Conservation (phyloP, 2,797 vertebrate genomes). For the Trachops cirrhosus region DNA sequence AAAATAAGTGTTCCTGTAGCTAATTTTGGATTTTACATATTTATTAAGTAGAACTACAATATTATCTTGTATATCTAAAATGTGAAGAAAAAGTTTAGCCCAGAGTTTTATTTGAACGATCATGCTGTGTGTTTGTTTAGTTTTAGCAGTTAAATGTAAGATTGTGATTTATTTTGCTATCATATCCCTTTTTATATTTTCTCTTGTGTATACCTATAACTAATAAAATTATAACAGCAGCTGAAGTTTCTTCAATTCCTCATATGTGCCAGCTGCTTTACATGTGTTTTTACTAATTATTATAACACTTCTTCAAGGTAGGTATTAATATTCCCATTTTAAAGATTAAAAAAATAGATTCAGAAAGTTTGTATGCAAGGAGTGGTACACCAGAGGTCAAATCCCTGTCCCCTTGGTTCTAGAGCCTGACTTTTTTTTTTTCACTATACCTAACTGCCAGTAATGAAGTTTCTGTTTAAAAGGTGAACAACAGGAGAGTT, state of each 20-base stretch:
- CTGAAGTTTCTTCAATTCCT: background rate
- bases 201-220: conserved; percentile 37
- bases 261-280: background rate
- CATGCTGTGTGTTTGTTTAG: background rate
- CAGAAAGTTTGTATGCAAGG: conserved; percentile 16
- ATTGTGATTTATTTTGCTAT: conserved; percentile 25
- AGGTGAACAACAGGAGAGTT: conserved; percentile 12
- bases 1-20: conserved; percentile 20
- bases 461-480: conserved; percentile 26
- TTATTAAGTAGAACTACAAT: background rate
- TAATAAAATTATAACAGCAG: conserved; percentile 16
- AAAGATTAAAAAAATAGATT: conserved; percentile 45
- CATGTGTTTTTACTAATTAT: conserved; percentile 6
- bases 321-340: conserved; percentile 34
- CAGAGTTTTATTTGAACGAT: conserved; percentile 8
- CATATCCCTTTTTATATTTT: conserved; percentile 10
- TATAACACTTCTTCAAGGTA: conserved; percentile 26
- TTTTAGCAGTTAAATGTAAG: conserved; percentile 36
- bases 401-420: background rate
- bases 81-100: background rate
- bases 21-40: conserved; percentile 52
- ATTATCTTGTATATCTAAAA: conserved; percentile 12
- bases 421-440: background rate
- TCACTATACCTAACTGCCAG: background rate
- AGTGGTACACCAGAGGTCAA: background rate